Evolutionary conservation across 23 tunicate genomes (phyloP), one percentile per base, ranked within the genome.

Genomic region (Halocynthia roretzi): DNA sequence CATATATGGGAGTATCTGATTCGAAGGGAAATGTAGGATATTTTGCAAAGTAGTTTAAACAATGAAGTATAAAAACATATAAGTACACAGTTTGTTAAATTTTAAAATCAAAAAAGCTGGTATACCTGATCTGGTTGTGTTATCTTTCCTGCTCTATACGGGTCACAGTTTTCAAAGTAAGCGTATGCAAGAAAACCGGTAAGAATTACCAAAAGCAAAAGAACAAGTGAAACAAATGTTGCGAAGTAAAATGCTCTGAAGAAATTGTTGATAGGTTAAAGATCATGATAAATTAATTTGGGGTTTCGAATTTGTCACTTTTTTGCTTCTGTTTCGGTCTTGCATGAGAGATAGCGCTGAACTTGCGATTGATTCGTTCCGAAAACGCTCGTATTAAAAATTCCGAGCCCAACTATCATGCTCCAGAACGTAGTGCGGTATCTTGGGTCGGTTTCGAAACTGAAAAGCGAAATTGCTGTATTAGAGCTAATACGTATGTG

Each of bases 291-390:
- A 31, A 31, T 0, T 31, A 31, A 31, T 31, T 31, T 31, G 44
- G 4, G 44, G 44, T 31, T 31, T 31, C 44, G 44, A 31, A 31
- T 31, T 31, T 31, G 44, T 31, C 61, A 91, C 97, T 82, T 85
- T 74, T 94, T 87, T 10, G 98, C 98, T 58, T 94, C 77, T 23
- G 48, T 56, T 48, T 70, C 84, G 0, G 87, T 75, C 72, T 84
- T 87, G 68, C 94, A 87, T 72, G 81, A 73, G 48, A 94, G 80
- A 66, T 94, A 94, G 49, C 98, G 71, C 71, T 94, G 98, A 23
- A 94, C 98, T 79, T 88, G 95, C 7, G 98, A 83, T 66, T 94
- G 98, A 71, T 68, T 83, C 0, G 84, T 92, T 6, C 82, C 98
- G 72, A 84, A 94, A 21, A 94, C 72, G 22, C 91, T 85, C 64